Evolutionary conservation across 2,113 vertebrate species (phyloP).

Genomic region (Lanius collurio): DNA sequence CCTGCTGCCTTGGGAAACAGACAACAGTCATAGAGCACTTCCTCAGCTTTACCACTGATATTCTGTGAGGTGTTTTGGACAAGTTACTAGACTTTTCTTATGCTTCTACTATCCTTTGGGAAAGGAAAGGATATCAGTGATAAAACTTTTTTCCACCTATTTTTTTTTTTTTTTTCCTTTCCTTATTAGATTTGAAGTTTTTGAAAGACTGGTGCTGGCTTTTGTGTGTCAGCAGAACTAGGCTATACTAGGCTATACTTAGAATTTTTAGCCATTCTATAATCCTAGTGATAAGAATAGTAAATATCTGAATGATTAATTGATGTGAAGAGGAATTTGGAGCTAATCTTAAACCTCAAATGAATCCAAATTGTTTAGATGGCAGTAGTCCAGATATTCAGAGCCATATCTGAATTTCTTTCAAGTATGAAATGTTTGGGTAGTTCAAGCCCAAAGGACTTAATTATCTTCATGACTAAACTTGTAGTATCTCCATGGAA

Average conservation of each 20-base stretch:
- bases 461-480: conserved; percentile 67
- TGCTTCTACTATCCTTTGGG: background rate
- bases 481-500: conserved; percentile 48
- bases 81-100: background rate
- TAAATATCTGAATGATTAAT: conserved; percentile 43
- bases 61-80: background rate
- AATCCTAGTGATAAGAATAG: background rate
- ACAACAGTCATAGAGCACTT: background rate
- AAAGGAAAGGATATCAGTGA: background rate
- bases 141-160: background rate
- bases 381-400: conserved; percentile 49
- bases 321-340: conserved; percentile 48
- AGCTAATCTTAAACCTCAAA: conserved; percentile 33
- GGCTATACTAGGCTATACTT: background rate
- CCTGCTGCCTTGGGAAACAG: background rate
- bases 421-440: conserved; percentile 54
- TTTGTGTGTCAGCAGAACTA: background rate
- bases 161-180: background rate
- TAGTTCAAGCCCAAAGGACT: conserved; percentile 60
- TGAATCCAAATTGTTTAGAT: conserved; percentile 50
- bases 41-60: background rate
- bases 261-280: background rate
- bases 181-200: background rate
- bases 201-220: background rate
- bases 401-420: conserved; percentile 59